Evolutionary conservation across 2,888 invertebrate species (phyloP), one percentile per base, ranked within the genome.

Genomic region (Acleris laterana): DNA sequence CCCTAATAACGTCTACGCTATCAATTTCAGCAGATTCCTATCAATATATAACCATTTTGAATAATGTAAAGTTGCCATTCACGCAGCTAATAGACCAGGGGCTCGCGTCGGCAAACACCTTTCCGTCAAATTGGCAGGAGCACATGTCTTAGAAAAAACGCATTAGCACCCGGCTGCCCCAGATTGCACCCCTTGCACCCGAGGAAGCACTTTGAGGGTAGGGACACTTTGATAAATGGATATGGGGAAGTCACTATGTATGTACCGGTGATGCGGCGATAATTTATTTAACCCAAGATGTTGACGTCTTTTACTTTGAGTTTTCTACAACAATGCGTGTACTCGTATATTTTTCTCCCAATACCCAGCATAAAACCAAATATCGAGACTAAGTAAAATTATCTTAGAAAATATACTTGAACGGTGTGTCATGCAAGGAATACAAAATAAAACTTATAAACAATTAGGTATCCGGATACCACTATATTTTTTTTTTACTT

Each of bases 121-220:
- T 91, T 87, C 73, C 77, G 32, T 78, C 77, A 88, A 90, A 90
- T 92, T 92, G 89, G 91, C 88, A 84, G 88, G 85, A 88, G 87
- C 92, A 90, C 88, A 90, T 91, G 91, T 84, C 84, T 77, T 72
- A 81, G 82, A 90, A 90, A 92, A 91, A 92, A 90, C 71, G 78
- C 84, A 88, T 89, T 85, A 86, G 83, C 92, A 92, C 89, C 92
- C 88, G 91, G 88, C 89, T 81, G 85, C 72, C 71, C 77, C 80
- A 79, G 78, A 81, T 81, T 83, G 73, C 63, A 71, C 70, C 72
- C 70, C 68, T 53, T 53, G 46, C 56, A 57, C 2, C 48, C 19
- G 22, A 22, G 28, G 28, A 28, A 22, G 52, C 52, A 52, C n/a
- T 20, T 32, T 44, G 19, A 17, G 11, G 55, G 42, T 55, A 55